phyloP scores from a whole-genome alignment of 2,113 vertebrate genomes.

The Equus przewalskii region DNA sequence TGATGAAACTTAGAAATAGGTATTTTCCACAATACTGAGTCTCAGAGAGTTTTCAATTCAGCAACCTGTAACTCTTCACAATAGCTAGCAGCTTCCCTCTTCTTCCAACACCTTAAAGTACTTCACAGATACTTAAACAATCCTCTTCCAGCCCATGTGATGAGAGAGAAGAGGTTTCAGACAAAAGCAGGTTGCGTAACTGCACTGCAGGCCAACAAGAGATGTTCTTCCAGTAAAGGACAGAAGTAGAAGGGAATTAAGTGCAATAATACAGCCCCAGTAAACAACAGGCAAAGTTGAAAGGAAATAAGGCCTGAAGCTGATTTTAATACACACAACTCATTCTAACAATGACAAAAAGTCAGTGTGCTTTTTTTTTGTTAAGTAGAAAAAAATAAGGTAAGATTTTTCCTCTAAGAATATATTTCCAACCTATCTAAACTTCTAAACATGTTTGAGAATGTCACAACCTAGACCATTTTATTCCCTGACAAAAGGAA shows the following conservation, averaged over 20 bases:
- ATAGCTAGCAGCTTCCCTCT: not conserved
- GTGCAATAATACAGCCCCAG: not conserved
- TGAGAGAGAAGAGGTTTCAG: not conserved
- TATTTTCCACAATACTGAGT: conserved; percentile 21
- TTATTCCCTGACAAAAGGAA: conserved; percentile 12
- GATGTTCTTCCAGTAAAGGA: not conserved
- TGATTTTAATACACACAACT: not conserved
- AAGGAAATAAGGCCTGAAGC: not conserved
- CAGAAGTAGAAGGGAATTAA: not conserved
- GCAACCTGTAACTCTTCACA: not conserved
- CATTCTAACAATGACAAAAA: not conserved
- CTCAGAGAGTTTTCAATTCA: not conserved
- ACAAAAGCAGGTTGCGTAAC: not conserved
- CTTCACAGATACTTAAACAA: not conserved
- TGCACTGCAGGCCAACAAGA: not conserved
- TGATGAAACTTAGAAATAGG: not conserved
- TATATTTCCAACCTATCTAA: not conserved
- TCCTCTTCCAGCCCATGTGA: not conserved
- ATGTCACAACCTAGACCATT: not conserved
- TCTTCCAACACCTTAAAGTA: not conserved
- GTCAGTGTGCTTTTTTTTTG: not conserved
- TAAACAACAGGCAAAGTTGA: not conserved
- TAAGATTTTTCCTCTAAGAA: conserved; percentile 19
- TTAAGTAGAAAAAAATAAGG: not conserved
- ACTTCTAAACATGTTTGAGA: not conserved